Base-by-base conservation (phyloP, 2,797 vertebrate species). In the Paramormyrops hopkinsi region DNA sequence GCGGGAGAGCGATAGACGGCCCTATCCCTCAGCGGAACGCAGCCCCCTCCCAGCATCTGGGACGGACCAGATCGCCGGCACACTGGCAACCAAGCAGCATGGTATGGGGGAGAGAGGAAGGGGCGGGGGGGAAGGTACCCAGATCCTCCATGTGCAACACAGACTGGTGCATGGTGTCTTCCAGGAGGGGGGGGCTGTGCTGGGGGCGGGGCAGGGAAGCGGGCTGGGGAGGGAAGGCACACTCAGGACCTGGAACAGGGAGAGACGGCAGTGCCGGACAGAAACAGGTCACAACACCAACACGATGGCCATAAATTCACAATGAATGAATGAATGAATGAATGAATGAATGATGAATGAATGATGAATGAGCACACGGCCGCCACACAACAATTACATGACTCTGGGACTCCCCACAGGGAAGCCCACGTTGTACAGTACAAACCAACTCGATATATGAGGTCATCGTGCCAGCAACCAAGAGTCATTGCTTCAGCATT, bases 81-180 rank as follows among this genome's bases (percentile, higher is more conserved):
- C 62, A 51, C 41, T 37, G n/a, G 82, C 48, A 4, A 17, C 14
- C 22, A 86, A 46, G 59, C 65, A 88, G 44, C 25, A 89, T 7
- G 82, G 46, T 12, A 48, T 4, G 9, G 22, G 50, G 4, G 19
- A 85, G 9, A 33, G 19, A 17, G 56, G 44, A 11, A 62, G 8
- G 48, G 83, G 29, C 25, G 92, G 92, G 84, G 22, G 93, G 93
- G 85, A 86, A 91, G 94, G 93, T 96, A 97, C 96, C 96, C 95
- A 93, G 89, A 90, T 93, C 92, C 73, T 92, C 92, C 95, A 97
- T 96, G 93, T 96, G 94, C 93, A 96, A 95, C 91, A 95, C 95
- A 95, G 95, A 96, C 92, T 94, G 95, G 94, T 95, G 96, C 93
- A 96, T 96, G 94, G 93, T 94, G 93, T 96, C 95, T 50, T 97